Evolutionary conservation across 2,888 invertebrate species (phyloP).

Genomic region (Lochmaea crataegi): DNA sequence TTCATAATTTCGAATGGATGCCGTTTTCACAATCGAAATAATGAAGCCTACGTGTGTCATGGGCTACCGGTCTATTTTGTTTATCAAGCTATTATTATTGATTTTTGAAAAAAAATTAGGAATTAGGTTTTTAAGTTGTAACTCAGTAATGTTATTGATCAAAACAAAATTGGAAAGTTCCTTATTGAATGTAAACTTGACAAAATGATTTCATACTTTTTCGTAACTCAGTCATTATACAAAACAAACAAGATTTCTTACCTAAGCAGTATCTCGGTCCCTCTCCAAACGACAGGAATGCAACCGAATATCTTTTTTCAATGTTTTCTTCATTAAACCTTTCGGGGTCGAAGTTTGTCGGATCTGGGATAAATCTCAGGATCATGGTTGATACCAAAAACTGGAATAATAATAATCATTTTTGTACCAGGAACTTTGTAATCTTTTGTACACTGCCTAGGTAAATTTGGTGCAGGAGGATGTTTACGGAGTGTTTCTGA

Average conservation of each 20-base stretch:
- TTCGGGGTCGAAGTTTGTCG: constrained; percentile 72
- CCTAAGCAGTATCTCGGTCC: constrained; percentile 71
- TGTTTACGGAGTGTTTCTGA: constrained; percentile 52
- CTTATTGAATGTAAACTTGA: too few species aligned
- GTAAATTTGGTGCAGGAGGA: constrained; percentile 44
- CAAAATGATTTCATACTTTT: too few species aligned
- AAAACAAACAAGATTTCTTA: constrained; percentile 47
- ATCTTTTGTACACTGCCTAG: constrained; percentile 47
- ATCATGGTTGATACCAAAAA: constrained; percentile 49
- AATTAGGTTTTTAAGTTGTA: too few species aligned
- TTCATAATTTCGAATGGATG: too few species aligned
- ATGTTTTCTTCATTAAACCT: constrained; percentile 69
- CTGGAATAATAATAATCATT: constrained; percentile 44
- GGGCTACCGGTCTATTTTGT: too few species aligned
- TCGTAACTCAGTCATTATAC: too few species aligned
- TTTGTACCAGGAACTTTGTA: constrained; percentile 50
- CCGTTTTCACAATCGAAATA: too few species aligned
- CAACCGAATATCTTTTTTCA: constrained; percentile 64
- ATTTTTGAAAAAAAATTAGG: too few species aligned
- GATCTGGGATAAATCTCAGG: constrained; percentile 66
- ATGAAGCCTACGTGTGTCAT: too few species aligned
- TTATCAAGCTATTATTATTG: too few species aligned
- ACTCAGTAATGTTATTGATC: too few species aligned
- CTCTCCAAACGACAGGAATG: constrained; percentile 67
- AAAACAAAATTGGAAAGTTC: too few species aligned